Conservation (phyloP, 2,797 vertebrate genomes). For the Crypturellus tataupa region DNA sequence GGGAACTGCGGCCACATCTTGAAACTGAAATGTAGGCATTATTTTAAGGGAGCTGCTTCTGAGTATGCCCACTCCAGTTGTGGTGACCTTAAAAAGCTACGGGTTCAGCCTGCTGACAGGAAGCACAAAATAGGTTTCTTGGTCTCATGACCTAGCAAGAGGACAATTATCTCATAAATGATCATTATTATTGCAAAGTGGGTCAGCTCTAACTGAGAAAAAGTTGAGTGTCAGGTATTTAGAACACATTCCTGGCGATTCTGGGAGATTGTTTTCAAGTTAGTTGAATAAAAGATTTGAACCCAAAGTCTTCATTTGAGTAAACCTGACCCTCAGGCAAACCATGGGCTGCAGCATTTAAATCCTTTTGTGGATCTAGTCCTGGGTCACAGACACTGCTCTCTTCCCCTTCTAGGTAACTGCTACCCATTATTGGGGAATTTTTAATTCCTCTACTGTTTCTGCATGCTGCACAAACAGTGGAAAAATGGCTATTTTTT, state of each 20-base stretch:
- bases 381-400: background rate
- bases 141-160: background rate
- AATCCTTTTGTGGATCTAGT: slow-evolving; percentile 35
- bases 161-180: background rate
- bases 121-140: background rate
- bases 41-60: background rate
- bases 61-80: background rate
- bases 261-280: background rate
- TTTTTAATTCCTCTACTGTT: background rate
- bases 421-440: background rate
- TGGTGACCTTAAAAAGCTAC: background rate
- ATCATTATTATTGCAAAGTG: background rate
- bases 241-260: background rate
- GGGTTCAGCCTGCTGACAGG: background rate
- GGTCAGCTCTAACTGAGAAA: background rate
- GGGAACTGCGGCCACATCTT: background rate
- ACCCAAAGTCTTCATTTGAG: background rate
- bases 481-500: fast-evolving
- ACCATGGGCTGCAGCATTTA: background rate
- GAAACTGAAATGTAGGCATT: background rate
- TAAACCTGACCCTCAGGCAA: background rate
- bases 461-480: background rate
- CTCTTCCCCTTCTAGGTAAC: background rate
- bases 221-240: background rate
- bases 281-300: background rate